These are phyloP conservation scores for Popillia japonica DNA, from an alignment of 1,140 invertebrate species.

Conservation along the genomic window DNA sequence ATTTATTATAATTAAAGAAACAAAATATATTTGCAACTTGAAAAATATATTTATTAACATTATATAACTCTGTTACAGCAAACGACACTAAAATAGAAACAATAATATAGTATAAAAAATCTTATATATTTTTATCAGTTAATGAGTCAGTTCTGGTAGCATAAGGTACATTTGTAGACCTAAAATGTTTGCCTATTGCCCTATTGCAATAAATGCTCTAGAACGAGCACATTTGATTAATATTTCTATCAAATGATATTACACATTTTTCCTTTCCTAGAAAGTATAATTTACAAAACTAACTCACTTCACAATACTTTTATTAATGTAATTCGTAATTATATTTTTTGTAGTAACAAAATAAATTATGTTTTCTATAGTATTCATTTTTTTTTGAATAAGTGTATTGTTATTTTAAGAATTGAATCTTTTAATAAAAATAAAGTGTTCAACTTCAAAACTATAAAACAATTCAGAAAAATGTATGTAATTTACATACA, in stretches of 20 bases:
- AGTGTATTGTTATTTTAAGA: not conserved
- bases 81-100: too few species aligned
- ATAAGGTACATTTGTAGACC: too few species aligned
- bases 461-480: not conserved
- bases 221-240: too few species aligned
- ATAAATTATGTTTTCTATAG: not conserved
- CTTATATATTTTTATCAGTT: too few species aligned
- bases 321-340: too few species aligned
- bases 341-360: not conserved
- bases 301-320: too few species aligned
- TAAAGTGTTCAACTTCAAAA: not conserved
- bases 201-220: not conserved
- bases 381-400: not conserved
- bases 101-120: too few species aligned
- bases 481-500: slow-evolving; percentile 14
- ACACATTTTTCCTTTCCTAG: not conserved
- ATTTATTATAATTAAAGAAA: too few species aligned
- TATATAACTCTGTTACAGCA: too few species aligned
- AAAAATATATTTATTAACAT: too few species aligned
- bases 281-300: slow-evolving; percentile 7
- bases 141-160: too few species aligned
- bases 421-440: not conserved
- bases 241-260: not conserved
- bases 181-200: not conserved
- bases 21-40: too few species aligned